phyloP scores from a whole-genome alignment of 2,113 vertebrate species.

The Serilophus lunatus region DNA sequence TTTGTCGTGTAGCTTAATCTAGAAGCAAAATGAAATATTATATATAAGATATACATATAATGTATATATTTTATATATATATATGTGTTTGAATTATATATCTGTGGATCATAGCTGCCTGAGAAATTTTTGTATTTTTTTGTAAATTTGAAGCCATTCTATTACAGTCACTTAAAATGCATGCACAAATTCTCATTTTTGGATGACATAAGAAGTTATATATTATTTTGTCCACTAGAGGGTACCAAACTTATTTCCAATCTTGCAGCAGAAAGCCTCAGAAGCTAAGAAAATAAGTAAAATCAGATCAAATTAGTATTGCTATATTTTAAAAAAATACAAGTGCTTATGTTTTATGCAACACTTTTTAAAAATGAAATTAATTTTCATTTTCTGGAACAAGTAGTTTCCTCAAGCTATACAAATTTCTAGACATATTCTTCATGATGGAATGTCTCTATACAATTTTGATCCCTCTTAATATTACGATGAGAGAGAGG shows the following conservation, averaged over 20 bases:
- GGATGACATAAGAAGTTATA: background rate
- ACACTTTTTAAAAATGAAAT: background rate
- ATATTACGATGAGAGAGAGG: background rate
- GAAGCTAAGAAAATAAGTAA: background rate
- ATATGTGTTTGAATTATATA: background rate
- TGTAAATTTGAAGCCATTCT: background rate
- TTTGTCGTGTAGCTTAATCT: background rate
- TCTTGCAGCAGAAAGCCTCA: background rate
- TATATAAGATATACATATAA: no score
- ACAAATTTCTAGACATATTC: background rate
- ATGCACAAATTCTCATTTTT: background rate
- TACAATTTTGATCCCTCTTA: background rate
- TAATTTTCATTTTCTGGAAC: background rate
- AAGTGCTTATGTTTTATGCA: background rate
- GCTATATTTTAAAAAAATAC: background rate
- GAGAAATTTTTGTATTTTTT: background rate
- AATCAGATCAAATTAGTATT: background rate
- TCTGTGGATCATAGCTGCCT: background rate
- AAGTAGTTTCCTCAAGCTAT: background rate
- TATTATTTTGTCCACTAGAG: slow-evolving; percentile 50
- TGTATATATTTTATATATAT: no score
- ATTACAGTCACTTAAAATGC: background rate
- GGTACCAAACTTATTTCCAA: slow-evolving; percentile 33
- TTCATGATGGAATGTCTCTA: background rate
- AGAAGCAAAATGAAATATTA: background rate